These are phyloP conservation scores for Lepus timidus DNA, from an alignment of 2,113 vertebrate genomes.

Conservation along the genomic window DNA sequence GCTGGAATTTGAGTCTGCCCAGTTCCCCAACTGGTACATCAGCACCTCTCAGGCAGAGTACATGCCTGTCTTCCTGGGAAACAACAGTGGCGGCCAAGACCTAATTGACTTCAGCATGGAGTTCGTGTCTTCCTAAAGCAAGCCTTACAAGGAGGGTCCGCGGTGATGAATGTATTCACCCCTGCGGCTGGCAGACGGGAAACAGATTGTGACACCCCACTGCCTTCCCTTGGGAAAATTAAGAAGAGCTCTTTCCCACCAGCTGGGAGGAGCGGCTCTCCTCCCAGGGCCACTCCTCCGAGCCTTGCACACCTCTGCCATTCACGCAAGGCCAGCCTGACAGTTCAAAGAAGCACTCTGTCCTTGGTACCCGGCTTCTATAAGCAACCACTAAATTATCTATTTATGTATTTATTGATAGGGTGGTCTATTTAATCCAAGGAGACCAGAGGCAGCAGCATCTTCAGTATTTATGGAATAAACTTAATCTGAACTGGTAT, in stretches of 20 bases:
- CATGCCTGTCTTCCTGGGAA: conserved; percentile 72
- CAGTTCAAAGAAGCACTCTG: not conserved
- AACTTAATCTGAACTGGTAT: not conserved
- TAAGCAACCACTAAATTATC: conserved; percentile 17
- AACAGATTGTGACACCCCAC: not conserved
- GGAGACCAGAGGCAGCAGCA: not conserved
- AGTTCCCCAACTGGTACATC: conserved; percentile 82
- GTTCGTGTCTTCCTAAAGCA: not conserved
- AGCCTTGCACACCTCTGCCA: not conserved
- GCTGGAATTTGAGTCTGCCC: conserved; percentile 78
- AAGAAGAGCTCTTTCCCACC: not conserved
- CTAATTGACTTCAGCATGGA: conserved; percentile 77
- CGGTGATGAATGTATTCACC: not conserved
- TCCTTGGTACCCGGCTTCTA: not conserved
- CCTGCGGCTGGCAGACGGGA: not conserved
- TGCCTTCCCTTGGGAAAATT: not conserved
- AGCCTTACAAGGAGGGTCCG: no score
- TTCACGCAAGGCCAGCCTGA: not conserved
- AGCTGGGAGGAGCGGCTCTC: not conserved
- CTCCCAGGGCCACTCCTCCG: not conserved
- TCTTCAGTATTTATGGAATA: not conserved
- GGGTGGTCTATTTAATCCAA: conserved; percentile 65
- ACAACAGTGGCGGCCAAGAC: not conserved
- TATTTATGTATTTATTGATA: conserved; percentile 79
- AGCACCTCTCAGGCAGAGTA: conserved; percentile 74